phyloP scores from a whole-genome alignment of 2,797 vertebrate genomes.

The Chrosomus eos region DNA sequence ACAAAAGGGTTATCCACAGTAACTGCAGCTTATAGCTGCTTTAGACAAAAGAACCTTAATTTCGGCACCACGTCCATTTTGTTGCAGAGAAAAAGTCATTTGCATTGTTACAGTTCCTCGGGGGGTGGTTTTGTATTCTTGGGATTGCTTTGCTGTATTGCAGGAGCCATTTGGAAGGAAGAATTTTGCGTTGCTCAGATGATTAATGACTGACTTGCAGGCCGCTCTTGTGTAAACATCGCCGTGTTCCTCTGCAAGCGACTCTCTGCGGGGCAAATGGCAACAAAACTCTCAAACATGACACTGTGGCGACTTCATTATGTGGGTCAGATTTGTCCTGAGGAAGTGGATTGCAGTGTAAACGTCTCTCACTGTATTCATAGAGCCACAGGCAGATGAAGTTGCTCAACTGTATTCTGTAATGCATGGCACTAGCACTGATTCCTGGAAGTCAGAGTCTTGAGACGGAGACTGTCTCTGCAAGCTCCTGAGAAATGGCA shows the following conservation, averaged over 20 bases:
- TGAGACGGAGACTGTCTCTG: slow-evolving; percentile 10
- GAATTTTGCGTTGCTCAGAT: slow-evolving; percentile 32
- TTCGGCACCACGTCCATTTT: neutral
- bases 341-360: slow-evolving; percentile 19
- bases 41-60: neutral
- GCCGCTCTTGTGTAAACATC: slow-evolving; percentile 50
- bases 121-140: slow-evolving; percentile 11
- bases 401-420: neutral
- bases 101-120: neutral
- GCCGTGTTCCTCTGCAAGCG: slow-evolving; percentile 23
- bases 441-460: slow-evolving; percentile 40
- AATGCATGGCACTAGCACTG: neutral
- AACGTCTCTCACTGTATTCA: neutral
- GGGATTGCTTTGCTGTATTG: neutral
- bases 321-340: slow-evolving; percentile 21
- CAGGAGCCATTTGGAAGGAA: slow-evolving; percentile 8
- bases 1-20: neutral
- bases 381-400: slow-evolving; percentile 8
- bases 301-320: slow-evolving; percentile 20
- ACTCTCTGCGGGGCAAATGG: slow-evolving; percentile 24
- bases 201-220: slow-evolving; percentile 53
- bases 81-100: slow-evolving; percentile 11
- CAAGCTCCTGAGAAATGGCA: slow-evolving; percentile 37
- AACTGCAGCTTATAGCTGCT: neutral
- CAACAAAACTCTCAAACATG: slow-evolving; percentile 27